Evolutionary conservation across 2,113 vertebrate genomes (phyloP).

Genomic region (Chroicocephalus ridibundus): DNA sequence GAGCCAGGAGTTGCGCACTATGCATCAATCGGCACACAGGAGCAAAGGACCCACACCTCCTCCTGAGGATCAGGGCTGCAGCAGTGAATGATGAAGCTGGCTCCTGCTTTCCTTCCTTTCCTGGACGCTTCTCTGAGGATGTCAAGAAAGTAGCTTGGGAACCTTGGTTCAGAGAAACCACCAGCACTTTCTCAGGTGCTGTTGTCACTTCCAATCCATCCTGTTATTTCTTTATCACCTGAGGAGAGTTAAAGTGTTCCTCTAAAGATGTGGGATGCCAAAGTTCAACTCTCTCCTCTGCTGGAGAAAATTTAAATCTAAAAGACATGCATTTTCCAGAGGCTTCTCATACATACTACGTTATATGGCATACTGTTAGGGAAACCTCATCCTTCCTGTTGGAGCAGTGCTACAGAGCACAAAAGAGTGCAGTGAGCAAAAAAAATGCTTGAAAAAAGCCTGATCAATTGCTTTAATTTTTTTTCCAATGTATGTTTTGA

Average conservation of each 20-base stretch:
- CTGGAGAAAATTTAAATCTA: neutral
- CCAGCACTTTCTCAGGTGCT: neutral
- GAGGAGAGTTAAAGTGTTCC: neutral
- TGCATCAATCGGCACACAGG: neutral
- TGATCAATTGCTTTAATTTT: neutral
- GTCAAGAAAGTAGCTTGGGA: neutral
- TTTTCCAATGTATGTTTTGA: neutral
- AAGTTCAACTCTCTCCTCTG: neutral
- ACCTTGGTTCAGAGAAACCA: neutral
- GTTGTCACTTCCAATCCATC: neutral
- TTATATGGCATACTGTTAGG: neutral
- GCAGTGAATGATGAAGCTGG: neutral
- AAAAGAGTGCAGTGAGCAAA: neutral
- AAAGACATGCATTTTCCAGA: neutral
- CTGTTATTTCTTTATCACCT: neutral
- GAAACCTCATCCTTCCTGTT: neutral
- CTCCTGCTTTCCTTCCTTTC: neutral
- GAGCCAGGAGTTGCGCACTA: neutral
- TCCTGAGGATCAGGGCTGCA: neutral
- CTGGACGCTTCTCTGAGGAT: neutral
- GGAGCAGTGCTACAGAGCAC: neutral
- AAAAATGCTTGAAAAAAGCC: neutral
- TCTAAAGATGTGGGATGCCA: neutral
- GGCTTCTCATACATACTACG: neutral
- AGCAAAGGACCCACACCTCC: neutral